Evolutionary conservation across 2,113 vertebrate species (phyloP).

Genomic region (Pycnonotus jocosus): DNA sequence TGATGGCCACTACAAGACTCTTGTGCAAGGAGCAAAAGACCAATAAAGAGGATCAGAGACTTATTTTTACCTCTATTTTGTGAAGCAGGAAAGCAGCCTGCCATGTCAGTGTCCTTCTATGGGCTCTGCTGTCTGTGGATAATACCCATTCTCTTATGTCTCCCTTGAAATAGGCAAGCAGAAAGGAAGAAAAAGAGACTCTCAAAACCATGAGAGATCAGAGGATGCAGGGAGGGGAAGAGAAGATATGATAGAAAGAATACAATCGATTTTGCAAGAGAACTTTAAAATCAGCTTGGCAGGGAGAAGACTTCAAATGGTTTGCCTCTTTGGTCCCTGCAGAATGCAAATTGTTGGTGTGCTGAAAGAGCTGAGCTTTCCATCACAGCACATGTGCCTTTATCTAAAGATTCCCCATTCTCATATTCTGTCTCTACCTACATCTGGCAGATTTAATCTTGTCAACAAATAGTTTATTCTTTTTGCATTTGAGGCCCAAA

Average conservation of each 20-base stretch:
- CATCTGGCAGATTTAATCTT: background rate
- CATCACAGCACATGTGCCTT: background rate
- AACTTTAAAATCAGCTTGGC: constrained; percentile 12
- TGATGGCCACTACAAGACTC: background rate
- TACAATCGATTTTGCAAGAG: background rate
- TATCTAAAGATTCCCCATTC: background rate
- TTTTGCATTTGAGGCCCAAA: background rate
- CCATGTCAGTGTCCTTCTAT: background rate
- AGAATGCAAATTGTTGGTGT: background rate
- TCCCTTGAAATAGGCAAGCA: background rate
- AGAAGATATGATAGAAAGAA: background rate
- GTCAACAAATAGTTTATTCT: background rate
- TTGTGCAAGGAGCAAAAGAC: background rate
- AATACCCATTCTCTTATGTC: background rate
- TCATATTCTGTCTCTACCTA: background rate
- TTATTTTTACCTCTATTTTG: background rate
- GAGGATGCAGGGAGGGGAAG: accelerated
- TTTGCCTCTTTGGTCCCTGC: background rate
- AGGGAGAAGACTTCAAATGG: background rate
- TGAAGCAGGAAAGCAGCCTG: background rate
- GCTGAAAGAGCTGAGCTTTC: background rate
- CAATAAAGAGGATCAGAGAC: background rate
- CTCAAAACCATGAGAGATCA: background rate
- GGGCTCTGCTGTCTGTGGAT: background rate
- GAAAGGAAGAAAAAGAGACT: background rate